These are phyloP conservation scores for Cephus pygmeus DNA, from an alignment of 2,888 invertebrate genomes.

Conservation along the genomic window DNA sequence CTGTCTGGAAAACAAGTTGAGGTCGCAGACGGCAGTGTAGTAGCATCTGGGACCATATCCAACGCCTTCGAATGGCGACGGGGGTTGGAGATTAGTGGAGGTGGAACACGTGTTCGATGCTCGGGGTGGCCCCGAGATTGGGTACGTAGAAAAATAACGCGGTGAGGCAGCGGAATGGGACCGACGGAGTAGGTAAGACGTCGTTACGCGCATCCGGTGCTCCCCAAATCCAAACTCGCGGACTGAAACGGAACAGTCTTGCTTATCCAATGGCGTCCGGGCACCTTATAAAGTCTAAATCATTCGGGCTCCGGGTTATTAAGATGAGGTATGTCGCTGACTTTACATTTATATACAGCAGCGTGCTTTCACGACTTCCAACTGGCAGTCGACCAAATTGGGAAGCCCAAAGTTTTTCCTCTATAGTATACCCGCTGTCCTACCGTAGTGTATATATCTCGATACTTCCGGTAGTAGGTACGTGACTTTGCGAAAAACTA, in stretches of 20 bases:
- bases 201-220: constrained; percentile 63
- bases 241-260: constrained; percentile 26
- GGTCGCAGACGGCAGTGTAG: constrained; percentile 50
- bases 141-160: constrained; percentile 57
- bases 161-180: constrained; percentile 23
- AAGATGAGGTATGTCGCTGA: constrained; percentile 49
- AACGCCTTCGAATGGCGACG: constrained; percentile 37
- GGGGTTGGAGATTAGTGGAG: constrained; percentile 59
- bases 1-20: constrained; percentile 43
- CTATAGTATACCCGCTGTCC: background rate
- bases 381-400: constrained; percentile 61
- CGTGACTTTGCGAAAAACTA: background rate
- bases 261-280: constrained; percentile 27
- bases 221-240: constrained; percentile 34
- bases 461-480: background rate
- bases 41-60: constrained; percentile 61
- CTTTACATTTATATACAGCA: constrained; percentile 35
- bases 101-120: constrained; percentile 64
- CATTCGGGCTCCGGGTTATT: constrained; percentile 49
- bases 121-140: constrained; percentile 39
- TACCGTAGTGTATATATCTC: background rate
- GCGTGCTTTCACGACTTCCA: constrained; percentile 27
- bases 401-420: constrained; percentile 40
- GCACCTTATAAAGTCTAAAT: constrained; percentile 50
- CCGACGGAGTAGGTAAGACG: constrained; percentile 64